These are phyloP conservation scores for Amphiprion clarkii DNA, from an alignment of 2,797 vertebrate genomes.

Conservation along the genomic window DNA sequence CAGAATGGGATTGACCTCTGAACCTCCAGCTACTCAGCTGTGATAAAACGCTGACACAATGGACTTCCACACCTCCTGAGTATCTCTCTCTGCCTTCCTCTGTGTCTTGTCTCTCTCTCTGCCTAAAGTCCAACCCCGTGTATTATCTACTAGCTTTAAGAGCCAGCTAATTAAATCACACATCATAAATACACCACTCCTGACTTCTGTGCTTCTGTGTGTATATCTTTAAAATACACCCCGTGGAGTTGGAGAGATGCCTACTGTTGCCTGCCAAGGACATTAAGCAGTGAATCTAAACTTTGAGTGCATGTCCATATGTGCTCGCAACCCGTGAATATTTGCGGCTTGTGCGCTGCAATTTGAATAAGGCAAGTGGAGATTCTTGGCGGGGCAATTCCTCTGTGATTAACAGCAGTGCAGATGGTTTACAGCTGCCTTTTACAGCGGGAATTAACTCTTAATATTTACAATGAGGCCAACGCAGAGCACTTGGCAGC, in stretches of 20 bases:
- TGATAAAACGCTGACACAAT: slow-evolving; percentile 79
- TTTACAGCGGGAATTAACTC: slow-evolving; percentile 87
- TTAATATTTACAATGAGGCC: slow-evolving; percentile 89
- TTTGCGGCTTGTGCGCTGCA: slow-evolving; percentile 62
- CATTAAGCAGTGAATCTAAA: slow-evolving; percentile 82
- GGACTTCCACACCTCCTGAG: slow-evolving; percentile 64
- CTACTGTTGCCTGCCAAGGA: slow-evolving; percentile 78
- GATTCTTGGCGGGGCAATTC: slow-evolving; percentile 81
- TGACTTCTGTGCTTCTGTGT: slow-evolving; percentile 42
- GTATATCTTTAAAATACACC: slow-evolving; percentile 70
- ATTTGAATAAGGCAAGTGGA: slow-evolving; percentile 85
- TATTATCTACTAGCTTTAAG: slow-evolving; percentile 77
- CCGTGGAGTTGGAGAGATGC: slow-evolving; percentile 75
- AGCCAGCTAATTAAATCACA: slow-evolving; percentile 84
- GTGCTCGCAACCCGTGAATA: slow-evolving; percentile 49
- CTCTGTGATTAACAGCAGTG: slow-evolving; percentile 86
- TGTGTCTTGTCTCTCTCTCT: not conserved
- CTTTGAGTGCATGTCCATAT: slow-evolving; percentile 47
- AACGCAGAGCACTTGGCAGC: slow-evolving; percentile 71
- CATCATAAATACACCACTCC: slow-evolving; percentile 81
- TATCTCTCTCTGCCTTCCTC: slow-evolving; percentile 28
- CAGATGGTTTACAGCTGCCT: slow-evolving; percentile 88
- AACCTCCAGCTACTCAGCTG: slow-evolving; percentile 73
- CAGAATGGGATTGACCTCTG: slow-evolving; percentile 77
- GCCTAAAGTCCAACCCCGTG: slow-evolving; percentile 54